Evolutionary conservation across 2,888 invertebrate genomes (phyloP).

Genomic region (Schrankia costaestrigalis): DNA sequence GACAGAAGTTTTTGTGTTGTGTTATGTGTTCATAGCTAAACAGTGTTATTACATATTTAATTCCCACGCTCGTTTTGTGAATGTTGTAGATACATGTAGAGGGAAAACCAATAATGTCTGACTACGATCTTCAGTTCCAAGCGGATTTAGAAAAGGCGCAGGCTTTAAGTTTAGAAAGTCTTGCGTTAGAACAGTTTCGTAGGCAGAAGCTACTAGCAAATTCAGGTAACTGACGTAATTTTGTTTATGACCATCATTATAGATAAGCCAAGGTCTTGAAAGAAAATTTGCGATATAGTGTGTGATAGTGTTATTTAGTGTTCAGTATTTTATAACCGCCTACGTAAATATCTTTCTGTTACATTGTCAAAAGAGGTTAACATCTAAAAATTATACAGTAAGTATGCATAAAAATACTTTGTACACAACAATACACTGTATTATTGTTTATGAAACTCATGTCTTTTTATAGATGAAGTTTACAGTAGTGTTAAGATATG

Average conservation of each 20-base stretch:
- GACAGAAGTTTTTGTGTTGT: slow-evolving; percentile 42
- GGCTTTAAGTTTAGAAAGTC: slow-evolving; percentile 91
- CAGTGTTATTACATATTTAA: slow-evolving; percentile 48
- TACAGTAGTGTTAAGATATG: too few species aligned
- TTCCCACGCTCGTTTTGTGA: slow-evolving; percentile 58
- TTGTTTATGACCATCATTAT: slow-evolving; percentile 56
- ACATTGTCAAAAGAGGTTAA: slow-evolving; percentile 6
- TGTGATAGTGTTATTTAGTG: slow-evolving; percentile 22
- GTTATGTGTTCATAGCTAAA: slow-evolving; percentile 41
- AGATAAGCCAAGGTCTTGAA: slow-evolving; percentile 35
- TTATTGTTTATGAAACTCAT: too few species aligned
- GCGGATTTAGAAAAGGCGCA: slow-evolving; percentile 93
- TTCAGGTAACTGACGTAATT: slow-evolving; percentile 70
- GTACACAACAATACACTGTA: too few species aligned
- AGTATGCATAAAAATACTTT: too few species aligned
- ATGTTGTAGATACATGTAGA: slow-evolving; percentile 52
- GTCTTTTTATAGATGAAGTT: too few species aligned
- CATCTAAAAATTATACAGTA: not conserved
- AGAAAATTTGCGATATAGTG: slow-evolving; percentile 10
- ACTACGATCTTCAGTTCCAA: slow-evolving; percentile 91
- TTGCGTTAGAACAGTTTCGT: slow-evolving; percentile 90
- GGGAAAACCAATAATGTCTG: slow-evolving; percentile 71
- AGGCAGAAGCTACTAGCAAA: slow-evolving; percentile 82
- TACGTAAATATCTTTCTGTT: slow-evolving; percentile 8
- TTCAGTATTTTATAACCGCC: slow-evolving; percentile 22